Evolutionary conservation across 2,797 vertebrate genomes (phyloP).

Genomic region (Muscicapa striata): DNA sequence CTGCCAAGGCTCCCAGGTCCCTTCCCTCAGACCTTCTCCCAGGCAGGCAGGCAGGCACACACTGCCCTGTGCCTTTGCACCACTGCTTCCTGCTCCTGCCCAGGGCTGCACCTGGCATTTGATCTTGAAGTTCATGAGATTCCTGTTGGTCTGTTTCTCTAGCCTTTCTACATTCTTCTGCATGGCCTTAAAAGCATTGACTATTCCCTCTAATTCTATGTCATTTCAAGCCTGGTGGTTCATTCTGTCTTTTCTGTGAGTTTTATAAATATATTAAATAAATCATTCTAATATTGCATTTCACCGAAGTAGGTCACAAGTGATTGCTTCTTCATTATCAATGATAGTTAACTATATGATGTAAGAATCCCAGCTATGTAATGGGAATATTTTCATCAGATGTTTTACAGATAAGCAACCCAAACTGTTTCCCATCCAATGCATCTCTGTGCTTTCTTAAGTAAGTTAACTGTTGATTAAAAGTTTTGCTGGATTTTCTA

Average conservation of each 20-base stretch:
- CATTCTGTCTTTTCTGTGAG: not conserved
- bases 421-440: rapidly evolving
- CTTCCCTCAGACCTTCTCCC: not conserved
- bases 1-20: rapidly evolving
- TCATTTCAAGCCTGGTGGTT: not conserved
- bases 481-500: not conserved
- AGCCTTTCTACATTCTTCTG: not conserved
- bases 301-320: not conserved
- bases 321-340: not conserved
- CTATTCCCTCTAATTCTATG: not conserved
- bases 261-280: not conserved
- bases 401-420: not conserved
- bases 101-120: not conserved
- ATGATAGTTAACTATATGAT: not conserved
- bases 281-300: not conserved
- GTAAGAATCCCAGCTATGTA: not conserved
- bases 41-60: not conserved
- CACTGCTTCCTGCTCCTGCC: no score
- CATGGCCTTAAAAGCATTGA: not conserved
- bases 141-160: not conserved
- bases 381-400: not conserved
- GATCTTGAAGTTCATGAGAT: not conserved
- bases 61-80: not conserved
- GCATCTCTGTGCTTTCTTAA: not conserved
- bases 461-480: not conserved